Evolutionary conservation across 30 jellyfish, hydroid and myxozoan genomes (phyloP).

Genomic region (Cassiopea andromeda): DNA sequence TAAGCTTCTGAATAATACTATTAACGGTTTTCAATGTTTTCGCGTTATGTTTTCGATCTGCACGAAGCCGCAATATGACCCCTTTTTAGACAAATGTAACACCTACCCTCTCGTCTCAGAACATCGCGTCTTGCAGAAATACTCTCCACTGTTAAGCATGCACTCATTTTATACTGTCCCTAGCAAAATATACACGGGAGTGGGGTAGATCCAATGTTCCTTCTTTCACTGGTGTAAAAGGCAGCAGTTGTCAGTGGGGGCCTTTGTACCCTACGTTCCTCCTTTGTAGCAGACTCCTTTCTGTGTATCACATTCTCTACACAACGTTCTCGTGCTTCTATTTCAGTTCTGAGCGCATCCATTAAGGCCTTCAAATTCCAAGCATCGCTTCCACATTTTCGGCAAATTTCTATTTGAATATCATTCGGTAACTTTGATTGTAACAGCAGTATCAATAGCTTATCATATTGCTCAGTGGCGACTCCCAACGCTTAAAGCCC

Average conservation of each 20-base stretch:
- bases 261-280: too few relatives aligned
- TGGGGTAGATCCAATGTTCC: not conserved
- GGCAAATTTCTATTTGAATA: not conserved
- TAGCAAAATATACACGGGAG: not conserved
- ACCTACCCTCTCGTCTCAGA: too few relatives aligned
- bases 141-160: not conserved
- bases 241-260: too few relatives aligned
- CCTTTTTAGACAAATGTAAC: not conserved
- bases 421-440: not conserved
- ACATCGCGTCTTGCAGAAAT: not conserved
- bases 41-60: not conserved
- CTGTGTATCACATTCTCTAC: not conserved
- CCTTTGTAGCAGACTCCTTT: too few relatives aligned
- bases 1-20: not conserved
- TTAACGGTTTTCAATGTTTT: constrained; percentile 1
- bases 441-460: too few relatives aligned
- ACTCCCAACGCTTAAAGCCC: not conserved
- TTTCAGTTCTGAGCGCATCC: too few relatives aligned
- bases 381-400: not conserved
- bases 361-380: too few relatives aligned
- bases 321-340: not conserved
- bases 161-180: not conserved
- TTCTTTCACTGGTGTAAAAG: not conserved
- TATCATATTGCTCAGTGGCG: too few relatives aligned
- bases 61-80: constrained; percentile 17